Conservation (phyloP, 2,797 vertebrate genomes). For the Catostomus latipinnis region DNA sequence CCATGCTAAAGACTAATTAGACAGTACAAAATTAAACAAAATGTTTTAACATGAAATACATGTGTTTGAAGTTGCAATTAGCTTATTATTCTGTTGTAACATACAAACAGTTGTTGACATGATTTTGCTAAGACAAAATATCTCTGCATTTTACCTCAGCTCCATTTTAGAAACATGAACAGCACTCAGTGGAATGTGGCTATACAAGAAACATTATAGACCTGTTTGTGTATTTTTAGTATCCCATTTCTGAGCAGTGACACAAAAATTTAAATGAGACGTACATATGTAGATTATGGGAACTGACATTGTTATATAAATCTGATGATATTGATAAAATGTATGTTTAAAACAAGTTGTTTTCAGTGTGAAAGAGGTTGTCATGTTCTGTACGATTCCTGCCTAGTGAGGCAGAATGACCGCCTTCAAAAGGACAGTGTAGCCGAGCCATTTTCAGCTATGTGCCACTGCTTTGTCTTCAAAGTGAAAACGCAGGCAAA, state of each 20-base stretch:
- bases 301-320: background rate
- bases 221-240: background rate
- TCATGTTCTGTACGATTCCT: slow-evolving; percentile 6
- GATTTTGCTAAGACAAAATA: background rate
- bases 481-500: slow-evolving; percentile 64
- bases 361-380: background rate
- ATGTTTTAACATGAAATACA: background rate
- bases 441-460: slow-evolving; percentile 46
- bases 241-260: background rate
- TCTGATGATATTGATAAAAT: background rate
- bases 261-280: background rate
- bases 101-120: background rate
- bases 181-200: slow-evolving; percentile 23
- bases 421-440: slow-evolving; percentile 45
- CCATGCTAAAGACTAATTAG: background rate
- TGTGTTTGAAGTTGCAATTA: background rate
- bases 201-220: background rate
- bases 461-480: slow-evolving; percentile 56
- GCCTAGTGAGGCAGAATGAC: slow-evolving; percentile 52
- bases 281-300: background rate
- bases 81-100: background rate
- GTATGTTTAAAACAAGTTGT: background rate
- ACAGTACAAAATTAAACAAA: background rate
- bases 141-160: background rate
- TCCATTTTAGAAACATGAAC: background rate